phyloP scores from a whole-genome alignment of 2,888 invertebrate species.

The Empis stercorea region DNA sequence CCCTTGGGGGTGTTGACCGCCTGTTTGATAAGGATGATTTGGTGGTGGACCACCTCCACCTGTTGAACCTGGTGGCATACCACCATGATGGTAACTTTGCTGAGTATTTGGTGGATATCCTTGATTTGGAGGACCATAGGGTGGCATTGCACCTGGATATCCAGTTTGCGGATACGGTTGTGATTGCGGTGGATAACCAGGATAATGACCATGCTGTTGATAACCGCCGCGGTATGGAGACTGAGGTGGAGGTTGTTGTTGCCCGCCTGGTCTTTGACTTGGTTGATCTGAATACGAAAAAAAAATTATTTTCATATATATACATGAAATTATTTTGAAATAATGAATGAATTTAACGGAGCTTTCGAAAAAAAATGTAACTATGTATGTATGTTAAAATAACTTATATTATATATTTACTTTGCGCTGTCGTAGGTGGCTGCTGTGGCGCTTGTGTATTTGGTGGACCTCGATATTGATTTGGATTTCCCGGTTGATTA shows the following conservation, averaged over 20 bases:
- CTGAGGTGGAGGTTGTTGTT: slow-evolving; percentile 12
- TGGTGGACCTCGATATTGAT: slow-evolving; percentile 16
- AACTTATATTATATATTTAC: slow-evolving; percentile 15
- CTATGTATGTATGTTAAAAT: neutral
- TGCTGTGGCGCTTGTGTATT: slow-evolving; percentile 20
- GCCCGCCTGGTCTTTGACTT: slow-evolving; percentile 37
- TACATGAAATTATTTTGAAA: too few relatives aligned
- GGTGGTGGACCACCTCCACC: slow-evolving; percentile 26
- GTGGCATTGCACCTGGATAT: slow-evolving; percentile 37
- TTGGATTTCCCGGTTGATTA: slow-evolving; percentile 21
- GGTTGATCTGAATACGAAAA: slow-evolving; percentile 35
- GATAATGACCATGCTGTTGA: slow-evolving; percentile 39
- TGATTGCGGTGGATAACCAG: slow-evolving; percentile 36
- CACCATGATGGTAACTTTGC: slow-evolving; percentile 42
- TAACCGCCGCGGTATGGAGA: slow-evolving; percentile 41
- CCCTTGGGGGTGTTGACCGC: slow-evolving; percentile 25
- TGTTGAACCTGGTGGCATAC: slow-evolving; percentile 33
- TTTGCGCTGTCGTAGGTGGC: slow-evolving; percentile 18
- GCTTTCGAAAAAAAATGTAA: too few relatives aligned
- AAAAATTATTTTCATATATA: too few relatives aligned
- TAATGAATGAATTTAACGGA: too few relatives aligned
- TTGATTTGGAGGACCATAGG: slow-evolving; percentile 33
- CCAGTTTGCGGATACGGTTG: slow-evolving; percentile 43
- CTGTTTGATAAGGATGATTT: slow-evolving; percentile 36
- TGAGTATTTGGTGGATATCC: slow-evolving; percentile 47